Evolutionary conservation across 1,140 invertebrate species (phyloP).

Genomic region (Pogonomyrmex californicus): DNA sequence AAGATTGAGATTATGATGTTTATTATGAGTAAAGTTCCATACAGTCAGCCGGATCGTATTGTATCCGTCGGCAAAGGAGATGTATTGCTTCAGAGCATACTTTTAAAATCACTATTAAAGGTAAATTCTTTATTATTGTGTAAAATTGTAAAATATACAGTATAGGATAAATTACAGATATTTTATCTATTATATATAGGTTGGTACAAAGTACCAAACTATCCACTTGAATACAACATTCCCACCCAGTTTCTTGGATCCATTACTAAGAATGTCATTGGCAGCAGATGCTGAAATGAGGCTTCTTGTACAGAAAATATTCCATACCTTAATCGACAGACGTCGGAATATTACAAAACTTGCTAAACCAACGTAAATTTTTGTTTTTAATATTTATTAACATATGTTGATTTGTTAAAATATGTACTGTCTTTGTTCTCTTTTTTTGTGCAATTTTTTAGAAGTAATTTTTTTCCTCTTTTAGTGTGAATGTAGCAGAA

Average conservation of each 20-base stretch:
- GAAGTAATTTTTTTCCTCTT: conserved; percentile 15
- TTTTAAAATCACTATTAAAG: conserved; percentile 98
- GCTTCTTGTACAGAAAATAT: conserved; percentile 96
- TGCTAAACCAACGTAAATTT: conserved; percentile 91
- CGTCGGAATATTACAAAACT: conserved; percentile 94
- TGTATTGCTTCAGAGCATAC: conserved; percentile 95
- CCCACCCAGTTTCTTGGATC: conserved; percentile 96
- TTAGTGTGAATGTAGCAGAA: conserved; percentile 90
- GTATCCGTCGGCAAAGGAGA: conserved; percentile 88
- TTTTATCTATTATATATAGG: conserved; percentile 87
- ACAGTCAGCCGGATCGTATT: conserved; percentile 85
- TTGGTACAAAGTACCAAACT: conserved; percentile 98
- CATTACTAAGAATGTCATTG: conserved; percentile 95
- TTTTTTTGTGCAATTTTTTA: conserved; percentile 41
- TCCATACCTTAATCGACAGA: conserved; percentile 98
- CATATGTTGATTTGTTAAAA: neutral
- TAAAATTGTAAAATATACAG: neutral
- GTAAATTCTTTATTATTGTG: conserved; percentile 85
- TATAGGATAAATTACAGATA: neutral
- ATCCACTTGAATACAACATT: conserved; percentile 97
- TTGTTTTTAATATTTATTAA: neutral
- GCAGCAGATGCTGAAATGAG: conserved; percentile 94
- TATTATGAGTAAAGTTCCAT: conserved; percentile 97
- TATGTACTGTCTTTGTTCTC: conserved; percentile 13
- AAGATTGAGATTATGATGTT: conserved; percentile 99